Evolutionary conservation across 2,888 invertebrate species (phyloP).

Genomic region (Schrankia costaestrigalis): DNA sequence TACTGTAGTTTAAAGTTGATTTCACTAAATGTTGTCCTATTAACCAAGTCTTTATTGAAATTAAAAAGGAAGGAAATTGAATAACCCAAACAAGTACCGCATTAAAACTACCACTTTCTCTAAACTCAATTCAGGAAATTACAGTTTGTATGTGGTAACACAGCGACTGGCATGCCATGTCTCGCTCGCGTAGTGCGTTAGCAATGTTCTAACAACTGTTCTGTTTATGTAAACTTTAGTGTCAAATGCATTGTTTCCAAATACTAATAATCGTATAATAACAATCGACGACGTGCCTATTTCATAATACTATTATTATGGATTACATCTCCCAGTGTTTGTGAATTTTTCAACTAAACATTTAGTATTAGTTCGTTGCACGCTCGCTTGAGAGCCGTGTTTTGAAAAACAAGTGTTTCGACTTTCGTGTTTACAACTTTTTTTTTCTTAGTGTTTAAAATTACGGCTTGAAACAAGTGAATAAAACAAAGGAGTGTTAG

Average conservation of each 20-base stretch:
- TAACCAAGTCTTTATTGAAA: too few species aligned
- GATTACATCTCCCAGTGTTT: too few species aligned
- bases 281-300: slow-evolving; percentile 31
- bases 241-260: slow-evolving; percentile 52
- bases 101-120: slow-evolving; percentile 1
- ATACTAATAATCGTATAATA: slow-evolving; percentile 42
- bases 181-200: slow-evolving; percentile 21
- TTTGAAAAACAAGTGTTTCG: slow-evolving; percentile 17
- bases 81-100: too few species aligned
- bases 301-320: too few species aligned
- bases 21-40: too few species aligned
- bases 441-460: slow-evolving; percentile 5
- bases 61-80: too few species aligned
- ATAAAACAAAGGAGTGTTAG: slow-evolving; percentile 1
- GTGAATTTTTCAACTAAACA: too few species aligned
- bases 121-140: slow-evolving; percentile 5
- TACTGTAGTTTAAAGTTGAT: too few species aligned
- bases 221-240: slow-evolving; percentile 63
- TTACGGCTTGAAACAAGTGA: slow-evolving; percentile 5
- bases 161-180: slow-evolving; percentile 47
- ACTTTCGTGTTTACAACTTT: slow-evolving; percentile 20
- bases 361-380: slow-evolving; percentile 13
- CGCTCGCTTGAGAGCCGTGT: slow-evolving; percentile 18
- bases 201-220: slow-evolving; percentile 42
- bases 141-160: slow-evolving; percentile 36